Percentiles rank a stretch among this genome's conserved stretches.
These are phyloP conservation scores for Misgurnus mizolepis DNA, from an alignment of 2,113 vertebrate species.

Conservation along the genomic window DNA sequence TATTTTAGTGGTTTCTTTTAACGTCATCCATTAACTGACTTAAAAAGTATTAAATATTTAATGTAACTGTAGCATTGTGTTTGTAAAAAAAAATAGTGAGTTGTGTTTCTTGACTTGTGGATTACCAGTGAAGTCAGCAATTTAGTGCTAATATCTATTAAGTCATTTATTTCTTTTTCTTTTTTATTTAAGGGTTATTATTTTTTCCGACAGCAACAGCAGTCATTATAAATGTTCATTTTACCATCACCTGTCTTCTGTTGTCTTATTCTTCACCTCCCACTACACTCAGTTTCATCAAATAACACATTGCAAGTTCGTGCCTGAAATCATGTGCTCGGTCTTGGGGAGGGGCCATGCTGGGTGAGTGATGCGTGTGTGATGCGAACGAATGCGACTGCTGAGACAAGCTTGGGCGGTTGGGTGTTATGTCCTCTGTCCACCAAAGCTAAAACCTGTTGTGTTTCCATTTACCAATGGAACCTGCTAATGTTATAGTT, in stretches of 20 bases:
- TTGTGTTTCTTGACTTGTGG: conserved; percentile 86
- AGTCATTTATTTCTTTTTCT: conserved; percentile 62
- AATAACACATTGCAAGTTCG: conserved; percentile 82
- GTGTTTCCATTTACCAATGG: conserved; percentile 79
- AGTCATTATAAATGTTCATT: conserved; percentile 89
- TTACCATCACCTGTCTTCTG: conserved; percentile 88
- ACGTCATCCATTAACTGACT: conserved; percentile 85
- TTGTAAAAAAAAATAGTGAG: conserved; percentile 84
- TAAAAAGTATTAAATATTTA: conserved; percentile 85
- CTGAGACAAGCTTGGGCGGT: conserved; percentile 53
- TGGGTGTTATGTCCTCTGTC: conserved; percentile 76
- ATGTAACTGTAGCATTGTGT: conserved; percentile 87
- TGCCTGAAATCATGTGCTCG: conserved; percentile 66
- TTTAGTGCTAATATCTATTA: conserved; percentile 86
- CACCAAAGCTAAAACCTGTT: conserved; percentile 80
- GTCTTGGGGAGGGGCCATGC: conserved; percentile 68
- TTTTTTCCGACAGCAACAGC: conserved; percentile 80
- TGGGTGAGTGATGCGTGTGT: conserved; percentile 39
- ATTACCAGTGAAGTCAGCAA: conserved; percentile 85
- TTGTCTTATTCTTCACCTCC: conserved; percentile 86
- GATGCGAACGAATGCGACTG: conserved; percentile 39
- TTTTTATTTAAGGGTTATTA: conserved; percentile 80
- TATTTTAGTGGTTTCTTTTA: conserved; percentile 85
- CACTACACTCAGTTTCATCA: conserved; percentile 84
- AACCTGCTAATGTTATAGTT: conserved; percentile 81